phyloP scores from a whole-genome alignment of 2,797 vertebrate species.

The Vipera latastei region DNA sequence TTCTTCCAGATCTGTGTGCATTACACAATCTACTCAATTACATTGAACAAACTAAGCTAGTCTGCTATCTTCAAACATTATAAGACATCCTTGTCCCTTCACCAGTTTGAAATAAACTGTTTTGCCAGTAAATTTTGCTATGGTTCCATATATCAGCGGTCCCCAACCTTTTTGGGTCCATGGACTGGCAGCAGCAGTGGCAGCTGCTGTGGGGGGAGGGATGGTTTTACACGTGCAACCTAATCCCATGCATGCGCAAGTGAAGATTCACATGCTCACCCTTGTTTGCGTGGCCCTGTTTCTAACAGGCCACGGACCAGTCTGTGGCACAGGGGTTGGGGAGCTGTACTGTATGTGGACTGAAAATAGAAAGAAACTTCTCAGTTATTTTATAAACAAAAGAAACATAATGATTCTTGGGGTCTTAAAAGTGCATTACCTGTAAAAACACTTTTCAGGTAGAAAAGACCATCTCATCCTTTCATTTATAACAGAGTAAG shows the following conservation, averaged over 20 bases:
- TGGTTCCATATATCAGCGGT: not conserved
- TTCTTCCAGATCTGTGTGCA: not conserved
- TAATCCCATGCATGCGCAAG: not conserved
- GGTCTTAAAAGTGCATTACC: not conserved
- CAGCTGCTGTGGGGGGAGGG: not conserved
- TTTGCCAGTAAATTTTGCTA: not conserved
- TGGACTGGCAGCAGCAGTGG: not conserved
- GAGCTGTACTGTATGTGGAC: not conserved
- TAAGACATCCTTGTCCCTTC: not conserved
- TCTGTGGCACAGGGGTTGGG: too few relatives aligned
- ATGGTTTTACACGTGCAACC: not conserved
- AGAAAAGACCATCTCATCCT: slow-evolving; percentile 43
- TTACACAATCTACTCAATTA: not conserved
- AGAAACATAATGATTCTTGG: not conserved
- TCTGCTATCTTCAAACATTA: not conserved
- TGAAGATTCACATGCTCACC: not conserved
- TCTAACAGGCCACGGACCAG: not conserved
- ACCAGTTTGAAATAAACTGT: not conserved
- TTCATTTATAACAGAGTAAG: slow-evolving; percentile 5
- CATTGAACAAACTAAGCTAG: not conserved
- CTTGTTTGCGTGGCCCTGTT: not conserved
- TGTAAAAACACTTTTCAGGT: slow-evolving; percentile 29
- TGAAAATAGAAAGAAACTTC: not conserved
- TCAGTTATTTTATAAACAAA: not conserved
- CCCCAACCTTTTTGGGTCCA: not conserved